Evolutionary conservation across 2,888 invertebrate genomes (phyloP), one percentile per base, ranked within the genome.

Genomic region (Salpingus planirostris): DNA sequence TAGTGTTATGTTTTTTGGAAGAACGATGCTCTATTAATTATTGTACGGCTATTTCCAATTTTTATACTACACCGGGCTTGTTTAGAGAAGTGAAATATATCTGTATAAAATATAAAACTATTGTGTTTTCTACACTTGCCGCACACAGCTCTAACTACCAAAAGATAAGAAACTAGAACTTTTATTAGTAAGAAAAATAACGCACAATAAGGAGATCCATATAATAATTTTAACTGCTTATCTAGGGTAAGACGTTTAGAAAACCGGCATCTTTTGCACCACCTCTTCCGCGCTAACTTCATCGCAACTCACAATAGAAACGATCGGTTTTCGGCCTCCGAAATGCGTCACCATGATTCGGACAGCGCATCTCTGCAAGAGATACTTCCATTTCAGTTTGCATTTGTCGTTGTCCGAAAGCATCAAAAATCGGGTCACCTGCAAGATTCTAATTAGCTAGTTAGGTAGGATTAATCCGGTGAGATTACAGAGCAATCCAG

Each of bases 351-450:
- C 56, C 18, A 64, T 67, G 6, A 78, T 48, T 36, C 75, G 72
- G 1, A 70, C 69, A 29, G 69, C 70, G 51, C 78, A 79, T 38
- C 78, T 70, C 50, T 80, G 76, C 43, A 82, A 57, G 3, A 82
- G 65, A 29, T 72, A 67, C 31, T 66, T 67, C 80, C 81, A 82
- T 50, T 80, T 78, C 0, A 78, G 46, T 1, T 63, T 54, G 3
- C 69, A 66, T 43, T 74, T 72, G 18, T 70, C 65, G 2, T 71
- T 68, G 0, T 68, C 51, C 1, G 66, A 50, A 64, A 77, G 66
- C 2, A 52, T 46, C 27, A 68, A 62, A 50, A 81, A 70, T 24
- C 74, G 68, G 7, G 67, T 57, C 0, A 67, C 64, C 76, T 77
- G 46, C 25, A 54, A 54, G 24, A 15, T 14, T 21, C n/a, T n/a